These are phyloP conservation scores for Acrocera orbiculus DNA, from an alignment of 2,888 invertebrate genomes.

Conservation along the genomic window DNA sequence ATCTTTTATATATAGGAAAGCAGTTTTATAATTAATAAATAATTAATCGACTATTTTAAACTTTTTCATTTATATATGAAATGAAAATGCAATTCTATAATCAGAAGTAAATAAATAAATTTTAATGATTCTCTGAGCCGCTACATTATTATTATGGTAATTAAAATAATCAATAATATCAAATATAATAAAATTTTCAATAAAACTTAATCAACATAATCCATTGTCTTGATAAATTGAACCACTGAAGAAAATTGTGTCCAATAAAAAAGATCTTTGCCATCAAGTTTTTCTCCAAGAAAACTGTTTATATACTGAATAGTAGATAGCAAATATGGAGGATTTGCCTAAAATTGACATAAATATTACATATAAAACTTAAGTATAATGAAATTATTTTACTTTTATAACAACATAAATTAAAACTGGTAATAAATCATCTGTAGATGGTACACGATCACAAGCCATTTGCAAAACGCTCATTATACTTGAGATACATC, in stretches of 20 bases:
- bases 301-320: conserved; percentile 92
- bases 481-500: conserved; percentile 87
- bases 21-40: too few species aligned
- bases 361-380: conserved; percentile 1
- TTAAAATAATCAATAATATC: too few species aligned
- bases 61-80: too few species aligned
- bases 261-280: conserved; percentile 97
- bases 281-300: conserved; percentile 62
- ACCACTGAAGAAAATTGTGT: conserved; percentile 93
- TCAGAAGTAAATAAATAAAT: too few species aligned
- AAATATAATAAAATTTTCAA: too few species aligned
- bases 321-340: conserved; percentile 81
- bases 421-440: conserved; percentile 91
- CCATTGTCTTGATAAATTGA: conserved; percentile 95
- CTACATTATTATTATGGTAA: too few species aligned
- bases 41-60: too few species aligned
- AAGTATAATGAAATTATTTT: conserved; percentile 13
- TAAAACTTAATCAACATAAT: conserved; percentile 21
- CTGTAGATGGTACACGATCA: conserved; percentile 66
- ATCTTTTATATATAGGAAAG: too few species aligned
- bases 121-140: too few species aligned
- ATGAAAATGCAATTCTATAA: too few species aligned
- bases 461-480: conserved; percentile 77
- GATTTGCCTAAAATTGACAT: conserved; percentile 59
- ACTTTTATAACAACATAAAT: conserved; percentile 93